Percentiles rank a stretch among this genome's conserved stretches.
Evolutionary conservation across 2,888 invertebrate species (phyloP).

Genomic region (Laothoe populi): DNA sequence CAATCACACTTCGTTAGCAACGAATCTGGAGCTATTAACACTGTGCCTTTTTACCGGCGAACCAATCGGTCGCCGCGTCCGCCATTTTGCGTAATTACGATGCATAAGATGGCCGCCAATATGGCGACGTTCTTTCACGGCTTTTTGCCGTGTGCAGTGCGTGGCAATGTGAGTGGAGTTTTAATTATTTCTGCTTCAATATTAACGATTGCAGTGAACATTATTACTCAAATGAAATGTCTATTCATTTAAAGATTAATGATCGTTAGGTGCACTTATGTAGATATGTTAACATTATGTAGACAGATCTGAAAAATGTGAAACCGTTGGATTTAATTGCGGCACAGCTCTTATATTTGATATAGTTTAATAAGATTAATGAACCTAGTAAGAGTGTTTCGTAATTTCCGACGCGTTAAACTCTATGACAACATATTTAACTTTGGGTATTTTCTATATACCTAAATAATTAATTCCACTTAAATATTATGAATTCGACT

Average conservation of each 20-base stretch:
- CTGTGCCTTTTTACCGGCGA: constrained; percentile 66
- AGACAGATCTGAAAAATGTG: not conserved
- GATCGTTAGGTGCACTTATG: not conserved
- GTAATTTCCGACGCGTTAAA: too few relatives aligned
- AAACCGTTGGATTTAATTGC: not conserved
- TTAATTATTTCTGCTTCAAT: constrained; percentile 28
- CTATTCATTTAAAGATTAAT: not conserved
- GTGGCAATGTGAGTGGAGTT: constrained; percentile 24
- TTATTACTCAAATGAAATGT: constrained; percentile 16
- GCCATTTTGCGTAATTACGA: constrained; percentile 75
- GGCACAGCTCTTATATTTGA: not conserved
- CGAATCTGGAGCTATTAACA: constrained; percentile 76
- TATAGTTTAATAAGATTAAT: too few relatives aligned
- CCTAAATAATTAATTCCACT: too few relatives aligned
- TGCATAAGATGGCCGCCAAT: constrained; percentile 67
- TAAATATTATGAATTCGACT: too few relatives aligned
- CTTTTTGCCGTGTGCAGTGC: constrained; percentile 50
- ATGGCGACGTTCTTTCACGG: constrained; percentile 62
- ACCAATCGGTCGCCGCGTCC: constrained; percentile 55
- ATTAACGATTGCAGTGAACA: constrained; percentile 12
- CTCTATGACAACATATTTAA: too few relatives aligned
- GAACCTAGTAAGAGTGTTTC: too few relatives aligned
- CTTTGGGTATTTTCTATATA: too few relatives aligned
- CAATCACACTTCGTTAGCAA: constrained; percentile 72
- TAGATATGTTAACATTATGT: not conserved